These are phyloP conservation scores for Cephus pulcher DNA, from an alignment of 2,888 invertebrate genomes.

Conservation along the genomic window DNA sequence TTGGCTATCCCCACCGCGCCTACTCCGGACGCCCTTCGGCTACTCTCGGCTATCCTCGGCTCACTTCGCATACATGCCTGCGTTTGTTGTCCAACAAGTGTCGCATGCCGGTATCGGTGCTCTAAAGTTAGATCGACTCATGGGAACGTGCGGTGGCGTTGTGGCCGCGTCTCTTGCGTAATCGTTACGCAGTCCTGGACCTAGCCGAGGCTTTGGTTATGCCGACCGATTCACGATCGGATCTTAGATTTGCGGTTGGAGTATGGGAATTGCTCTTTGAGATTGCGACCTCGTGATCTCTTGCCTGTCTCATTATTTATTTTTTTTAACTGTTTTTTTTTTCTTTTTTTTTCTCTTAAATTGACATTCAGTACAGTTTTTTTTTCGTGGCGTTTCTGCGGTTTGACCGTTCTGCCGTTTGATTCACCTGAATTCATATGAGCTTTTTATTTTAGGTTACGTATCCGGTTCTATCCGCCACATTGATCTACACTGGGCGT, in stretches of 20 bases:
- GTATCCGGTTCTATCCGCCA: background rate
- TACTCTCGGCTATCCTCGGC: constrained; percentile 10
- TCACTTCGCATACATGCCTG: constrained; percentile 26
- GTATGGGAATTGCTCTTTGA: background rate
- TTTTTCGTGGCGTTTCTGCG: no score
- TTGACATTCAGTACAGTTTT: background rate
- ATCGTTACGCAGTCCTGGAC: constrained; percentile 18
- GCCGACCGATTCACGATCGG: background rate
- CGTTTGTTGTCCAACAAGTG: constrained; percentile 52
- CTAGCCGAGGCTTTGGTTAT: constrained; percentile 1
- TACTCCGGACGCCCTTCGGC: constrained; percentile 15
- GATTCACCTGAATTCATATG: background rate
- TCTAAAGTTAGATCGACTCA: constrained; percentile 50
- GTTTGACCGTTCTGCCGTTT: no score
- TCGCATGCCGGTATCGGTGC: constrained; percentile 28
- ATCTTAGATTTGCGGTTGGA: background rate
- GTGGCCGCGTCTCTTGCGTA: constrained; percentile 4
- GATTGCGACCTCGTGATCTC: background rate
- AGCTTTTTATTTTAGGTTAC: background rate
- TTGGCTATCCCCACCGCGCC: constrained; percentile 8
- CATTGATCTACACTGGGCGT: background rate
- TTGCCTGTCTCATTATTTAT: no score
- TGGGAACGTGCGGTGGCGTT: constrained; percentile 33
- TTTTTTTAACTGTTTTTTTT: no score
- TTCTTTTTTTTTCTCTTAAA: no score